Evolutionary conservation across 2,113 vertebrate genomes (phyloP), one percentile per base, ranked within the genome.

Genomic region (Setophaga kirtlandii): DNA sequence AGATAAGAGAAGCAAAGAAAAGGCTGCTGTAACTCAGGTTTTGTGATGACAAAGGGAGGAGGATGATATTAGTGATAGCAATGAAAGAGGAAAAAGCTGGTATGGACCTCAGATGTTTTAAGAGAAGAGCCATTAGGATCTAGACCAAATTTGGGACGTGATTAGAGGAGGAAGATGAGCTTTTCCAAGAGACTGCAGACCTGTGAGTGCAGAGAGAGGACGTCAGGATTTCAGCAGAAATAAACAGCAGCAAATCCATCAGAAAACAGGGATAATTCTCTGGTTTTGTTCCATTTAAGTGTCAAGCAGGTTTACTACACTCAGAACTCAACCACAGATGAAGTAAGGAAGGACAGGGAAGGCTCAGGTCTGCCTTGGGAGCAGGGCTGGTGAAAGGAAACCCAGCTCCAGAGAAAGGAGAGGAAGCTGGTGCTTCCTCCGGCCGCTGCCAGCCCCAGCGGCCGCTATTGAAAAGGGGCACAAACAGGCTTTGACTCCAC

Each of bases 21-120:
- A 85, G 46, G 81, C 77, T 92, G 89, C 87, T 83, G 88, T 56
- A 91, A 89, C 65, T 88, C 83, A 78, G 92, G 69, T 92, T 83
- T 83, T 19, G 71, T 79, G 92, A 75, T 39, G 84, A 88, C 82
- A 94, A 88, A 93, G 42, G 82, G 68, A 94, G 55, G 63, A 78
- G 77, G 44, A 78, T 63, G 76, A 14, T 68, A 82, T 87, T 53
- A 69, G 93, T 39, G 64, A 81, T 53, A 62, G 46, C 82, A 96
- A 71, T 75, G 69, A 79, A 78, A 93, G 42, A 63, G 44, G 10
- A 50, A 35, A 73, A 79, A 74, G 50, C 82, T n/a, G 47, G 33
- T 52, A 47, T 25, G 75, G 79, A 76, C 18, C 67, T 90, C 60
- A 21, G 64, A 71, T 22, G 37, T 24, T 46, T 31, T 30, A 86